A percentile compares a stretch with the other conserved stretches of the same genome.
phyloP scores from a whole-genome alignment of 2,888 invertebrate genomes.

The Drosophila anomalipes region DNA sequence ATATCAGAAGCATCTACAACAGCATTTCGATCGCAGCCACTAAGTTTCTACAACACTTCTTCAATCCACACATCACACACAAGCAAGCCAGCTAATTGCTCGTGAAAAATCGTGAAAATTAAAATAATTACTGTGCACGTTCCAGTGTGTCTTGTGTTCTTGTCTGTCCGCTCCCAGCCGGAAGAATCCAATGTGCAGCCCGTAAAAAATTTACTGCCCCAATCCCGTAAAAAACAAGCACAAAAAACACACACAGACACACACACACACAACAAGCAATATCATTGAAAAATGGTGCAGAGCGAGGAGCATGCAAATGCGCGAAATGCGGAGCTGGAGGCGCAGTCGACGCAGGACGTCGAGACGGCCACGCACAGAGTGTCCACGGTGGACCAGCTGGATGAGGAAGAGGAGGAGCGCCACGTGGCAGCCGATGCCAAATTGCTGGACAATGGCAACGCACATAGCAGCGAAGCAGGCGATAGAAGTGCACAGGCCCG shows the following conservation, averaged over 20 bases:
- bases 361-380: constrained; percentile 12
- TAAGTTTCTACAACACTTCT: constrained; percentile 9
- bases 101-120: constrained; percentile 52
- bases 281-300: constrained; percentile 56
- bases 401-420: constrained; percentile 49
- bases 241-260: not conserved
- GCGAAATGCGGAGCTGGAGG: constrained; percentile 25
- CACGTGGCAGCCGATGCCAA: constrained; percentile 63
- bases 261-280: not conserved
- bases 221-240: constrained; percentile 4
- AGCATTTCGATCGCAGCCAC: constrained; percentile 24
- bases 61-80: not conserved
- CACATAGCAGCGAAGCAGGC: constrained; percentile 11
- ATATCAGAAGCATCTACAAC: constrained; percentile 18
- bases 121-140: constrained; percentile 63
- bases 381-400: constrained; percentile 16
- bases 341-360: constrained; percentile 35
- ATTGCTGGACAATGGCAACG: constrained; percentile 72
- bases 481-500: constrained; percentile 35
- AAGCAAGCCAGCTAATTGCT: constrained; percentile 55
- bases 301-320: constrained; percentile 42
- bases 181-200: constrained; percentile 49
- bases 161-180: constrained; percentile 30
- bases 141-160: constrained; percentile 8
- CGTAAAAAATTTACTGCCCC: constrained; percentile 8